Percentiles rank a stretch among this genome's conserved stretches.
These are phyloP conservation scores for Spondyliosoma cantharus DNA, from an alignment of 2,797 vertebrate species.

Conservation along the genomic window DNA sequence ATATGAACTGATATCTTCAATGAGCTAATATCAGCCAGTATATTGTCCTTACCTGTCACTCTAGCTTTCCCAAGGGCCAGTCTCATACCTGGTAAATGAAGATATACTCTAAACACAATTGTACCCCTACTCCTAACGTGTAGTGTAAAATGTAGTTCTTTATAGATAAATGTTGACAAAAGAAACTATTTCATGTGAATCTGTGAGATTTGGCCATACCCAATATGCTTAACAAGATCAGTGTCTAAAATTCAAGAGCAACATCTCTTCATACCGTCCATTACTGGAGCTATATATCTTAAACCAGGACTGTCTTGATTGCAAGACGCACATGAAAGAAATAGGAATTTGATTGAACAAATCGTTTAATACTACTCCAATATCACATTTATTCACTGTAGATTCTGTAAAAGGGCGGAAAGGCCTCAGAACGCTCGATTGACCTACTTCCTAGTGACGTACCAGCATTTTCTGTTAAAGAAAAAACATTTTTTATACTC, in stretches of 20 bases:
- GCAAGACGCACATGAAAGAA: not conserved
- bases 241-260: not conserved
- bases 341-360: not conserved
- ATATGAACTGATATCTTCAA: not conserved
- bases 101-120: not conserved
- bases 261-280: not conserved
- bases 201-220: not conserved
- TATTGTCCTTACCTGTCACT: not conserved
- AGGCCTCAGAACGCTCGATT: slow-evolving; percentile 37
- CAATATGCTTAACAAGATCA: not conserved
- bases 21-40: not conserved
- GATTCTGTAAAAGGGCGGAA: slow-evolving; percentile 18
- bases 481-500: slow-evolving; percentile 16
- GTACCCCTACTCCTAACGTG: too few relatives aligned
- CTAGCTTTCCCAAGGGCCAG: not conserved
- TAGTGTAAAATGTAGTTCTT: too few relatives aligned
- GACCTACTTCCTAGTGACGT: slow-evolving; percentile 51
- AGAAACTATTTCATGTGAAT: not conserved
- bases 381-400: slow-evolving; percentile 24
- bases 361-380: not conserved
- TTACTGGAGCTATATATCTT: not conserved
- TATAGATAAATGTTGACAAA: not conserved
- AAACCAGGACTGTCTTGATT: not conserved
- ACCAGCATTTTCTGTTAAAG: not conserved
- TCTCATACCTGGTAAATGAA: too few relatives aligned